Evolutionary conservation across 1,140 invertebrate species (phyloP).

Genomic region (Phortica variegata): DNA sequence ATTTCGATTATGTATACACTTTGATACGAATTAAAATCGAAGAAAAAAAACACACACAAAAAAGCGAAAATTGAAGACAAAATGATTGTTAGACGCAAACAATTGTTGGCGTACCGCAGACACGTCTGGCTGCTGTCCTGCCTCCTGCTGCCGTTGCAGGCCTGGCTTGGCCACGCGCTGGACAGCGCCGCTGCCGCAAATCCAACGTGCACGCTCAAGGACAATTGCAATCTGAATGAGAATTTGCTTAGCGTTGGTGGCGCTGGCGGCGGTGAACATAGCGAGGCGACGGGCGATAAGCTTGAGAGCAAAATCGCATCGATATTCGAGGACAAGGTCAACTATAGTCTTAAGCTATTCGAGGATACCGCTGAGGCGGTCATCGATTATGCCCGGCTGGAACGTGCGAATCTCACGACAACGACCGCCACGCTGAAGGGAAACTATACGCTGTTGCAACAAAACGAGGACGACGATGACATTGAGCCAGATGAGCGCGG

Average conservation of each 20-base stretch:
- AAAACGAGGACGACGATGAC: constrained; percentile 25
- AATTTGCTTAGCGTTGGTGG: constrained; percentile 27
- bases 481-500: constrained; percentile 40
- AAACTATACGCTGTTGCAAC: constrained; percentile 30
- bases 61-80: not conserved
- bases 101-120: constrained; percentile 7
- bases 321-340: constrained; percentile 53
- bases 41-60: not conserved
- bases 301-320: constrained; percentile 48
- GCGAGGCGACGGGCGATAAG: constrained; percentile 26
- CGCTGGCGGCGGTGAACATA: constrained; percentile 8
- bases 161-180: constrained; percentile 9
- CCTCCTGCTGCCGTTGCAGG: not conserved
- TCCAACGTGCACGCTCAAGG: constrained; percentile 45
- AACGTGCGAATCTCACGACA: constrained; percentile 32
- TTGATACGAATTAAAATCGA: not conserved
- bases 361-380: constrained; percentile 37
- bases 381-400: constrained; percentile 26
- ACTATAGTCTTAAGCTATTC: constrained; percentile 48
- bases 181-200: constrained; percentile 20
- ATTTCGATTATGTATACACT: constrained; percentile 20
- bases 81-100: not conserved
- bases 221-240: constrained; percentile 48
- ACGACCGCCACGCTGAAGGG: constrained; percentile 13
- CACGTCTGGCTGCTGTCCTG: constrained; percentile 3